Conservation (phyloP, 2,888 invertebrate species). For the Drosophila affinis region DNA sequence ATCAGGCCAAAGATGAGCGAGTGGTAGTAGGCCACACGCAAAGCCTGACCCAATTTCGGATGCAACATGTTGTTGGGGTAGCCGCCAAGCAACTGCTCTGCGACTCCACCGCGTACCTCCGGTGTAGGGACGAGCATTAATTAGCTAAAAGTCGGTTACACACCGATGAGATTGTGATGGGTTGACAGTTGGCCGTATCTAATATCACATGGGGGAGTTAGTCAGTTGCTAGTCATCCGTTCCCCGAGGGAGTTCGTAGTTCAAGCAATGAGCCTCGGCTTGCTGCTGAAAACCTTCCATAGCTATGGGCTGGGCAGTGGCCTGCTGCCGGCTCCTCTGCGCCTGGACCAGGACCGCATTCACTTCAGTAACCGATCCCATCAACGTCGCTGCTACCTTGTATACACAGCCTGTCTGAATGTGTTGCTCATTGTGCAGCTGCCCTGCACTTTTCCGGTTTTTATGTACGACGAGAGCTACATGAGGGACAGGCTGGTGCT, state of each 20-base stretch:
- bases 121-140: constrained; percentile 2
- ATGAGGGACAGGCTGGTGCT: constrained; percentile 28
- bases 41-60: constrained; percentile 28
- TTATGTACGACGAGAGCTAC: constrained; percentile 36
- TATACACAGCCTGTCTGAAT: constrained; percentile 23
- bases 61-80: constrained; percentile 55
- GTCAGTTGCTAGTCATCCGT: constrained; percentile 12
- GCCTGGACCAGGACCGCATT: not conserved
- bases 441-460: constrained; percentile 25
- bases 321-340: constrained; percentile 15
- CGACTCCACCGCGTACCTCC: not conserved
- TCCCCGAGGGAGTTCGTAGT: not conserved
- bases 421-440: constrained; percentile 10
- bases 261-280: not conserved
- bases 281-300: constrained; percentile 31
- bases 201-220: constrained; percentile 6
- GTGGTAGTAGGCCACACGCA: constrained; percentile 47
- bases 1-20: constrained; percentile 49
- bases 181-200: not conserved
- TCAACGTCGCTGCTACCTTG: constrained; percentile 15
- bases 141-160: constrained; percentile 10
- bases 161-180: constrained; percentile 4
- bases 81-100: constrained; percentile 7
- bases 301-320: constrained; percentile 12
- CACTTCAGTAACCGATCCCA: not conserved